Evolutionary conservation across 2,888 invertebrate genomes (phyloP).

Genomic region (Aphidoletes aphidimyza): DNA sequence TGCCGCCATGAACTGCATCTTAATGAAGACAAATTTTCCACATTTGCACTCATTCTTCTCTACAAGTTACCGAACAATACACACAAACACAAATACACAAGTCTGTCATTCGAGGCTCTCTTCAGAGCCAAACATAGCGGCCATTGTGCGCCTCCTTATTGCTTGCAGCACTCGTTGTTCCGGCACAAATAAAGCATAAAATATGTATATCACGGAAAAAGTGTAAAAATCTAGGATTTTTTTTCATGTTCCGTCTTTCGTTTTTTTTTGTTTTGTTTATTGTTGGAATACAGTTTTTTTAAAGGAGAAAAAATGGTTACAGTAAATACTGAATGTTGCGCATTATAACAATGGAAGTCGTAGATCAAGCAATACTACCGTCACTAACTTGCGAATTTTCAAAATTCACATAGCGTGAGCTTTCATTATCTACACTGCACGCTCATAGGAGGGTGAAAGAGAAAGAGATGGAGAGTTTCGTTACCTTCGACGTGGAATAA

Average conservation of each 20-base stretch:
- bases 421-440: constrained; percentile 7
- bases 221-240: constrained; percentile 50
- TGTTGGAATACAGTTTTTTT: neutral
- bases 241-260: neutral
- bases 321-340: constrained; percentile 20
- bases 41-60: constrained; percentile 41
- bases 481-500: constrained; percentile 27
- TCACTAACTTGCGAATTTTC: neutral
- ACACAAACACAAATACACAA: neutral
- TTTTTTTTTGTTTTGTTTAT: too few species aligned
- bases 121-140: neutral
- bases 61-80: constrained; percentile 11
- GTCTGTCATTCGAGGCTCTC: constrained; percentile 16
- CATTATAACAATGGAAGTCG: constrained; percentile 32
- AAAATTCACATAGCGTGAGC: constrained; percentile 1
- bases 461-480: neutral
- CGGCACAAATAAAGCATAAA: constrained; percentile 18
- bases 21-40: constrained; percentile 54
- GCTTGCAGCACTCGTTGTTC: neutral
- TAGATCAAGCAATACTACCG: constrained; percentile 34
- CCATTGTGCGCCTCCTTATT: neutral
- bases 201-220: constrained; percentile 49
- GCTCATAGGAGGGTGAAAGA: neutral
- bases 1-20: constrained; percentile 24
- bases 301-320: constrained; percentile 15